These are phyloP conservation scores for Papilio elwesi DNA, from an alignment of 2,888 invertebrate genomes.

Conservation along the genomic window DNA sequence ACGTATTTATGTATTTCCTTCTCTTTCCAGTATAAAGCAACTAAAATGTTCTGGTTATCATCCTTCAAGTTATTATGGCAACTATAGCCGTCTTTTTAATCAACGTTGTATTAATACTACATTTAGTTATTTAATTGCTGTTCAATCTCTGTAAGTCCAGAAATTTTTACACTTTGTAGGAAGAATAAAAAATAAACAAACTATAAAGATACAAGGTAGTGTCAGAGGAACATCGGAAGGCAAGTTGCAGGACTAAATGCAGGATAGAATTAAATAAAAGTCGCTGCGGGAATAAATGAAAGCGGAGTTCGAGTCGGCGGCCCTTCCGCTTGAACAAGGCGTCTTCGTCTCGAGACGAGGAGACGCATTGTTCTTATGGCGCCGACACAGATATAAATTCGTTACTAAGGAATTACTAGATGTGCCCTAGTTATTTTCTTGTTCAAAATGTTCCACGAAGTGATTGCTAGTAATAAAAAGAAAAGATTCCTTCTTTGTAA, in stretches of 20 bases:
- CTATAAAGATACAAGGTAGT: conserved; percentile 6
- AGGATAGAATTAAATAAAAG: conserved; percentile 44
- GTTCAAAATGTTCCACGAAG: background rate
- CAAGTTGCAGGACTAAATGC: conserved; percentile 40
- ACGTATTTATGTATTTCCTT: no score
- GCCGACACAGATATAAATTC: conserved; percentile 40
- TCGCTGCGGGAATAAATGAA: conserved; percentile 44
- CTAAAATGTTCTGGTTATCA: no score
- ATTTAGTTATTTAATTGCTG: no score
- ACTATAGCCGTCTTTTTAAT: no score
- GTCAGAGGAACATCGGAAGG: conserved; percentile 33
- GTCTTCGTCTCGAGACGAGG: conserved; percentile 41
- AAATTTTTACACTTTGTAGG: background rate
- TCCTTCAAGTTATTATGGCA: no score
- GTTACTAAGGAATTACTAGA: conserved; percentile 20
- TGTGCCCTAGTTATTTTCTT: background rate
- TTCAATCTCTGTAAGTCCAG: no score
- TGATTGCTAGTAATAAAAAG: background rate
- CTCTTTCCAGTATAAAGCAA: no score
- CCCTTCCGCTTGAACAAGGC: conserved; percentile 45
- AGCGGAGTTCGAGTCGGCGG: conserved; percentile 40
- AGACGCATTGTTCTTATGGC: conserved; percentile 41
- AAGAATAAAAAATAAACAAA: conserved; percentile 1
- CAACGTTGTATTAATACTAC: no score
- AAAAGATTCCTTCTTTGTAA: background rate